Conservation (phyloP, 2,888 invertebrate species). For the Troides helena region DNA sequence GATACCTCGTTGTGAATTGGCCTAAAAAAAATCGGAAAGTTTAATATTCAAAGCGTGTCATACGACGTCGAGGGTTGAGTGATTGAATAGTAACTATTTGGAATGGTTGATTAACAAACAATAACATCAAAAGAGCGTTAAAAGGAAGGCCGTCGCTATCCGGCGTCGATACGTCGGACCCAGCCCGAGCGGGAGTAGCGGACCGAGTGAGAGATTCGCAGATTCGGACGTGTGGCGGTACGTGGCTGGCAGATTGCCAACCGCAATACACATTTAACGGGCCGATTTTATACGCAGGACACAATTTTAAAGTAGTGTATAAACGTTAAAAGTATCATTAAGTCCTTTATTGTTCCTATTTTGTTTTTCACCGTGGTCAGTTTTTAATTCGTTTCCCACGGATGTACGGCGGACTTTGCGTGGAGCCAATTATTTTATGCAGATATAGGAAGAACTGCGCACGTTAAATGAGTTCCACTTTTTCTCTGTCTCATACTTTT, state of each 20-base stretch:
- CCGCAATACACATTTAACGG: constrained; percentile 68
- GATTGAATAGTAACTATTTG: neutral
- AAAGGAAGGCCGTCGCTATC: constrained; percentile 37
- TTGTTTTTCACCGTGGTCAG: constrained; percentile 38
- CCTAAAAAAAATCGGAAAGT: no score
- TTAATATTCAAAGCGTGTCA: no score
- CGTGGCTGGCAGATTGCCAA: constrained; percentile 65
- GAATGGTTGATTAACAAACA: constrained; percentile 11
- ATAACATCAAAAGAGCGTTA: constrained; percentile 18
- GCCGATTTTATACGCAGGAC: constrained; percentile 68
- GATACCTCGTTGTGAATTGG: no score
- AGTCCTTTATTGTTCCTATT: constrained; percentile 47
- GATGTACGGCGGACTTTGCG: constrained; percentile 25
- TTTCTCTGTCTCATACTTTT: no score
- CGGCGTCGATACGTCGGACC: constrained; percentile 62
- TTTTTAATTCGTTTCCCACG: constrained; percentile 31
- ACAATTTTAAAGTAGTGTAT: constrained; percentile 70
- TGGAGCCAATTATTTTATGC: constrained; percentile 30
- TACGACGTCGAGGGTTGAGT: no score
- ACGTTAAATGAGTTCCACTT: constrained; percentile 18
- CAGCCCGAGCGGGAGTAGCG: constrained; percentile 48
- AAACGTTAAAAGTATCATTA: constrained; percentile 67
- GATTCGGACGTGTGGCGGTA: constrained; percentile 57
- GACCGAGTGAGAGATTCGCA: constrained; percentile 63
- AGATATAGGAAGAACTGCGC: constrained; percentile 26